Evolutionary conservation across 2,797 vertebrate genomes (phyloP).

Genomic region (Poecilia gillii): DNA sequence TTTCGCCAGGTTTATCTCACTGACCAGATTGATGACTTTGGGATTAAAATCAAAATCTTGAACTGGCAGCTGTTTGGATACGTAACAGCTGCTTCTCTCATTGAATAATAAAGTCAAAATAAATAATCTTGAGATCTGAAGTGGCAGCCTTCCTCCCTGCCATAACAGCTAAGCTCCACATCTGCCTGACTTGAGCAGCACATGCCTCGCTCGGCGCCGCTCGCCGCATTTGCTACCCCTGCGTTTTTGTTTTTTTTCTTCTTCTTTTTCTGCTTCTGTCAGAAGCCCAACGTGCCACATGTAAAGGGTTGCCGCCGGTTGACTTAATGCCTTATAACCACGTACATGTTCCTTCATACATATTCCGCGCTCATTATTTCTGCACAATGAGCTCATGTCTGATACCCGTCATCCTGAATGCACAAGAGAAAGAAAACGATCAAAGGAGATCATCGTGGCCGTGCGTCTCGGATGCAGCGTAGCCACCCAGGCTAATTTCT

Average conservation of each 20-base stretch:
- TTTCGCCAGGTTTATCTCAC: background rate
- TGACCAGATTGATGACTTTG: background rate
- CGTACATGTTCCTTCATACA: conserved; percentile 51
- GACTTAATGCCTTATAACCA: conserved; percentile 28
- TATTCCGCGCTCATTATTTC: conserved; percentile 60
- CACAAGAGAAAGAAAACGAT: conserved; percentile 34
- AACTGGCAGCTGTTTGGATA: background rate
- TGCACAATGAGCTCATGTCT: conserved; percentile 44
- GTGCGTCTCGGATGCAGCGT: conserved; percentile 52
- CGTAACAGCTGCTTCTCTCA: conserved; percentile 10
- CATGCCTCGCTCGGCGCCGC: conserved; percentile 17
- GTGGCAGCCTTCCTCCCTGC: conserved; percentile 25
- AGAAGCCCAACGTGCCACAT: conserved; percentile 19
- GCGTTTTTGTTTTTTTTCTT: background rate
- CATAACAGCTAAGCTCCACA: conserved; percentile 35
- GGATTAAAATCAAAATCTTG: background rate
- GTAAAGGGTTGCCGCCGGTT: conserved; percentile 26
- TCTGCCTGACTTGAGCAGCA: conserved; percentile 36
- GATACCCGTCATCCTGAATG: conserved; percentile 57
- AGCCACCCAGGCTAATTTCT: conserved; percentile 63
- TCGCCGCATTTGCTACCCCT: conserved; percentile 18
- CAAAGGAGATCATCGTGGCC: conserved; percentile 54
- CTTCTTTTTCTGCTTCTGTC: background rate
- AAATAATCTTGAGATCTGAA: conserved; percentile 31
- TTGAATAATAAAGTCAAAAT: conserved; percentile 12